Evolutionary conservation across 2,888 invertebrate genomes (phyloP).

Genomic region (Frankliniella fusca): DNA sequence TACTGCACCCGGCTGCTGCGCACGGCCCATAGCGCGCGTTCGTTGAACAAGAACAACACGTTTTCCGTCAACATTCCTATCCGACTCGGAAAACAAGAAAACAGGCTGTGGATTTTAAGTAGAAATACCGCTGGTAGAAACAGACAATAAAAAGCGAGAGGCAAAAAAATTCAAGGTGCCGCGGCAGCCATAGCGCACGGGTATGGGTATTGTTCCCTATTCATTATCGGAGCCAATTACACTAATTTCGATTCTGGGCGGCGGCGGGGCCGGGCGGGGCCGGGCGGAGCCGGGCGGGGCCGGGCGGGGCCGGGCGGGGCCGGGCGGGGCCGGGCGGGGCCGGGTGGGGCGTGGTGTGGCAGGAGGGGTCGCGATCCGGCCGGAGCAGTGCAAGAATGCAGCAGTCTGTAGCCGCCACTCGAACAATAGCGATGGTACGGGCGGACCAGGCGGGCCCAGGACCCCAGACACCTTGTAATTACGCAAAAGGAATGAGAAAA

Average conservation of each 20-base stretch:
- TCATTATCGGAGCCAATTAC: constrained; percentile 21
- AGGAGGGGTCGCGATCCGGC: neutral
- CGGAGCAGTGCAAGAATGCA: neutral
- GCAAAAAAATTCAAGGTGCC: too few relatives aligned
- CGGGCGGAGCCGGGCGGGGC: neutral
- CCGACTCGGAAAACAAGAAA: too few relatives aligned
- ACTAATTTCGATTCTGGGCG: neutral
- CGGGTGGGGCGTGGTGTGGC: neutral
- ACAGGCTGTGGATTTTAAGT: too few relatives aligned
- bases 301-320: neutral
- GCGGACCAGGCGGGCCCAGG: neutral
- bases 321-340: too few relatives aligned
- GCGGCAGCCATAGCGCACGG: neutral
- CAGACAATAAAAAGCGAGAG: too few relatives aligned
- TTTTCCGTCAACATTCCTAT: too few relatives aligned
- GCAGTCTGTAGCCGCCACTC: neutral
- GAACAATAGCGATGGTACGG: neutral
- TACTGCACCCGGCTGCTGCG: too few relatives aligned
- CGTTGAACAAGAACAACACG: too few relatives aligned
- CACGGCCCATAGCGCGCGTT: too few relatives aligned
- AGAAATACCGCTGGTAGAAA: too few relatives aligned
- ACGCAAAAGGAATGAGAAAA: neutral
- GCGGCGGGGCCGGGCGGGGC: neutral
- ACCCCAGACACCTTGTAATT: neutral
- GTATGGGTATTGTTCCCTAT: neutral